These are phyloP conservation scores for Pegoplata infirma DNA, from an alignment of 2,888 invertebrate species.

Conservation along the genomic window DNA sequence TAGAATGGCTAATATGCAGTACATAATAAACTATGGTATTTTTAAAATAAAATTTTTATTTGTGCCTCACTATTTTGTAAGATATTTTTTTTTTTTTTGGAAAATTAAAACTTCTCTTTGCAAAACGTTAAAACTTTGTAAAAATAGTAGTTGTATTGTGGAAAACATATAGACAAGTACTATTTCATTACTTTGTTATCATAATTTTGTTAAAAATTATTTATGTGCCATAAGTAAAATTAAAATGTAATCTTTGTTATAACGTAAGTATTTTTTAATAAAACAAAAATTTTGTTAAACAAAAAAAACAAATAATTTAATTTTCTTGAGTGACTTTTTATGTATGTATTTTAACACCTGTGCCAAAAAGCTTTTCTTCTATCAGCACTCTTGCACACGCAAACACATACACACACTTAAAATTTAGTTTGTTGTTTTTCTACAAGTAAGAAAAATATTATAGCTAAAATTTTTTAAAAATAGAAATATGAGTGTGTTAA, in stretches of 20 bases:
- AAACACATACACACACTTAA: background rate
- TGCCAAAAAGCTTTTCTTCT: constrained; percentile 49
- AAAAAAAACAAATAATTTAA: constrained; percentile 41
- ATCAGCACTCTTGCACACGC: background rate
- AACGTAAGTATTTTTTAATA: background rate
- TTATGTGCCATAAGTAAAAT: constrained; percentile 16
- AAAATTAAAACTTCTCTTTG: too few relatives aligned
- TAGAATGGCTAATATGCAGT: too few relatives aligned
- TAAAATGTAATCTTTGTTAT: constrained; percentile 13
- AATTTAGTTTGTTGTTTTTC: constrained; percentile 14
- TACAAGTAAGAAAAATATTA: constrained; percentile 25
- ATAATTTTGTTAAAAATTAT: background rate
- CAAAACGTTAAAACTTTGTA: too few relatives aligned
- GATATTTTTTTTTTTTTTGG: too few relatives aligned
- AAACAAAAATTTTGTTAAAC: constrained; percentile 21
- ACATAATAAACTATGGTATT: too few relatives aligned
- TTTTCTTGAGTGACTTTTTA: constrained; percentile 59
- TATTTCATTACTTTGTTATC: background rate
- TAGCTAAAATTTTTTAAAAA: too few relatives aligned
- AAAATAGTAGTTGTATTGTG: too few relatives aligned
- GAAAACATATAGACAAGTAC: too few relatives aligned
- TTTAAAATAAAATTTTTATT: too few relatives aligned
- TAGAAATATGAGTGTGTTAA: background rate
- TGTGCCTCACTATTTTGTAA: too few relatives aligned
- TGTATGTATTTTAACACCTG: constrained; percentile 51